Evolutionary conservation across 2,888 invertebrate species (phyloP), one percentile per base, ranked within the genome.

Genomic region (Margaritifera margaritifera): DNA sequence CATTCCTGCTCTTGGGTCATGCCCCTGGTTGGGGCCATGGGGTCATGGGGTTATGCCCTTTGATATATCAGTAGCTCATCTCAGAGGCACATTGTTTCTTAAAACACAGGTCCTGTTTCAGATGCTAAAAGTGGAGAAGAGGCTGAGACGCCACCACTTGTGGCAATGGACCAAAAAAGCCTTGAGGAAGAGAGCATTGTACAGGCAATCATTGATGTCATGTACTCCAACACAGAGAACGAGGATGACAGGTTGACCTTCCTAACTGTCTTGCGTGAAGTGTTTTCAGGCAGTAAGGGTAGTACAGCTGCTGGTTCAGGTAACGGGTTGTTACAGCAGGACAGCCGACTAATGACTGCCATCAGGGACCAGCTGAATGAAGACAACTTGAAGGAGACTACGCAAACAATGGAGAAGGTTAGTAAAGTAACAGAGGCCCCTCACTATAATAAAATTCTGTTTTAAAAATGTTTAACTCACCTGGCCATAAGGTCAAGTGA

Each of bases 361-460:
- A 76, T 89, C 22, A 68, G 81, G 57, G 87, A 88, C 57, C 86
- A 88, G 72, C 79, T 88, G 67, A 82, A 77, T 66, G 85, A 86
- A 63, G 85, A 86, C 66, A 80, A 82, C 51, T 76, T 88, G 67
- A 80, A 82, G 62, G 78, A 77, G 57, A 83, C 81, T 22, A 71
- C 78, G 42, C 80, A 79, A 19, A 71, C 84, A 52, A 75, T 88
- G 61, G 76, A 79, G 58, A 88, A 87, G 85, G 88, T 88, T 53
- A 64, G 68, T 27, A 19, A 6, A 20, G 18, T 25, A 18, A 4
- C n/a, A 42, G 42, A 15, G 11, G 2, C 15, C 11, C 15, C 15
- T 42, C 42, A 42, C 42, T 42, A 2, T 42, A 42, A 42, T 42
- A 42, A 42, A 42, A 42, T 42, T 15, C 42, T 42, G 15, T 42